Base-by-base conservation (phyloP, 2,797 vertebrate genomes). In the Enteromius unitaeniatus region DNA sequence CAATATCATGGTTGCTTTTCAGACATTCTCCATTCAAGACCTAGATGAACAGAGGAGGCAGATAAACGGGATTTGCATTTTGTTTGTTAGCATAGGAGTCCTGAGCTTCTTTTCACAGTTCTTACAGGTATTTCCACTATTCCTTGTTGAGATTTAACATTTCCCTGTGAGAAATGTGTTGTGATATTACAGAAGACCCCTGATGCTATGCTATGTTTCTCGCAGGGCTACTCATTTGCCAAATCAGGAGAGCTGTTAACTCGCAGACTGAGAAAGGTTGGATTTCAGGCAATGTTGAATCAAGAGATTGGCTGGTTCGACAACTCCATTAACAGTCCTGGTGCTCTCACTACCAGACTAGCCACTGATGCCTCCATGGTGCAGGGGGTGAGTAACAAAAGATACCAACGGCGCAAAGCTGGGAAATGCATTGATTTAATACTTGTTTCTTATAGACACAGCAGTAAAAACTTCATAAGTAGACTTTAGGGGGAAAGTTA, bases 281-380 rank as follows among this genome's bases (percentile, higher is more conserved):
- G 94, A 68, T 96, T 96, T 87, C 92, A 95, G 87, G 92, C 95
- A 60, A 96, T 96, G 92, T 70, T 96, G 76, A 93, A 14, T 31
- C 95, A 96, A 83, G 95, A 96, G 84, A 87, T 95, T 0, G 92
- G 94, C 76, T 96, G 95, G 94, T 96, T 96, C 82, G 95, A 96
- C 83, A 88, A 96, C 86, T 89, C 90, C 62, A 89, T 2, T 49
- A 95, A 96, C 89, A 95, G 93, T 84, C 93, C 95, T 4, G 95
- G 95, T 51, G 91, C 94, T 84, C 91, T 96, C 74, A 95, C 95
- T 85, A 96, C 94, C 28, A 92, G 95, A 87, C 89, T 96, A 78
- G 95, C 95, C 73, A 95, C 94, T 2, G 95, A 96, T 87, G 95
- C 95, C 23, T 95, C 95, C 47, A 95, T 95, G 94, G 93, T 96